Conservation (phyloP, 2,113 vertebrate genomes). For the Terrapene triunguis region DNA sequence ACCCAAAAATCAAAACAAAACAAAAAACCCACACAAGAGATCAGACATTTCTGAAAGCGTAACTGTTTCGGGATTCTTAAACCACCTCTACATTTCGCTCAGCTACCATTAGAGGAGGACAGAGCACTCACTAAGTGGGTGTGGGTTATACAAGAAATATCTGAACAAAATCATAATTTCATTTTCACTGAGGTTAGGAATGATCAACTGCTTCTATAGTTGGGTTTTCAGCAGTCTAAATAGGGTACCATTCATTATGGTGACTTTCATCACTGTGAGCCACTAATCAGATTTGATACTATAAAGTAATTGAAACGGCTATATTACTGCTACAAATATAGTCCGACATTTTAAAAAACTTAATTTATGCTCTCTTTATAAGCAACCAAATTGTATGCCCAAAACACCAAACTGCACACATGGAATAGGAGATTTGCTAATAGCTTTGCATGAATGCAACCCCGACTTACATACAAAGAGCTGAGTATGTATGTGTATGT, state of each 20-base stretch:
- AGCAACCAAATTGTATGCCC: background rate
- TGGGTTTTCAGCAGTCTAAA: background rate
- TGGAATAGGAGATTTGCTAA: background rate
- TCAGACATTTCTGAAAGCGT: background rate
- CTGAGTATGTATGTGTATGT: background rate
- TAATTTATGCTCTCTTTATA: background rate
- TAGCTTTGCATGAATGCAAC: background rate
- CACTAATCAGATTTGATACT: background rate
- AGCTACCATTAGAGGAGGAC: background rate
- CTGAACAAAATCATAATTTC: background rate
- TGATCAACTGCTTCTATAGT: background rate
- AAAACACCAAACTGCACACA: background rate
- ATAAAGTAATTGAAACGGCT: background rate
- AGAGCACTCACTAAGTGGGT: background rate
- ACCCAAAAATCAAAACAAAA: too few relatives aligned
- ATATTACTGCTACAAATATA: background rate
- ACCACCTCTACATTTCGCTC: background rate
- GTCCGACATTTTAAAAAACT: background rate
- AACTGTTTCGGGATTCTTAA: background rate
- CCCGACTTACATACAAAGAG: background rate
- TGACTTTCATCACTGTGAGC: background rate
- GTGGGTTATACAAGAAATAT: background rate
- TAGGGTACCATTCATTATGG: fast-evolving
- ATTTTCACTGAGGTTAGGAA: background rate
- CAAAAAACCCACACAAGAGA: too few relatives aligned